Base-by-base conservation (phyloP, 2,888 invertebrate species). In the Drosophila macrospina region DNA sequence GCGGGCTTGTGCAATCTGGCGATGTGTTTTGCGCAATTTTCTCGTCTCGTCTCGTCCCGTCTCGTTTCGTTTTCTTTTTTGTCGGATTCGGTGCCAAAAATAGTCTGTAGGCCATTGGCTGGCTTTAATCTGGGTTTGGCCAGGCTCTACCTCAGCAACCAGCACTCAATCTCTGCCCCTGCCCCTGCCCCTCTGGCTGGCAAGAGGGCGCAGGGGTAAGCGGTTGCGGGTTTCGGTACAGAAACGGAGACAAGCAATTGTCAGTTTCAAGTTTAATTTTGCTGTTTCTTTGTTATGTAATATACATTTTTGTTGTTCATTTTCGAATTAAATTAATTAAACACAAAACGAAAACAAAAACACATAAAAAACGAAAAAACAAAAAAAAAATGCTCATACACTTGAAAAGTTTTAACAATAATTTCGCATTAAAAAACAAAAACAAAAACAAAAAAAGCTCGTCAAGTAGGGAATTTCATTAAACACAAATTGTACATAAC, bases 321-420 rank as follows among this genome's bases (percentile, higher is more conserved):
- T 80, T 86, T 80, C 47, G 34, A 41, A 67, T 56, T 76, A 60
- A 70, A 57, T 66, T 69, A 74, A 69, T 70, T 60, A 20, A 20
- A 69, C 69, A 45, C 59, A 67, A 56, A 62, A 68, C 20, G 47
- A 32, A 52, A 48, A 42, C 15, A 28, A 62, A 42, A 52, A 26
- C 10, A 20, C 8, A 7, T 8, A 28, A 28, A 57, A 52, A 48
- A 42, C 15, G 26, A 62, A 42, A 52, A 26, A 10, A 20, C 8
- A 7, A 28, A 57, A 48, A 5, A 44, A 74, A 79, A 90, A 89
- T 91, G 90, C 91, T 91, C 91, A 90, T 78, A 79, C 83, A 90
- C 91, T 90, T 90, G 69, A 90, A 91, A 90, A 90, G 91, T 90
- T 81, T 74, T 71, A 88, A 88, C 72, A 75, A 84, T 84, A 89